phyloP scores from a whole-genome alignment of 1,140 invertebrate species.

The Caerostris darwini region DNA sequence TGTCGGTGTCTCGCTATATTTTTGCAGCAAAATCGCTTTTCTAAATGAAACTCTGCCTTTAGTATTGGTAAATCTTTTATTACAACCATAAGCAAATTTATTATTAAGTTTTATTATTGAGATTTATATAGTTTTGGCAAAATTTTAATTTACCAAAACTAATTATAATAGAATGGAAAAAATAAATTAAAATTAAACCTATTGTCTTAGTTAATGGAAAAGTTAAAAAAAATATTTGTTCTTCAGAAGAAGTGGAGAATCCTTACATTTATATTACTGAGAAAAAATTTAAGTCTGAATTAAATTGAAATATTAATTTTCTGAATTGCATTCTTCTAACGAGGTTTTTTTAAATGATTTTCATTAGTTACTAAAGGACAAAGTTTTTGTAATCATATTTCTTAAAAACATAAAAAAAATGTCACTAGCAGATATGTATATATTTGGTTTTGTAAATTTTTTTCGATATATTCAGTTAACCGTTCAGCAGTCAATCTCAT shows the following conservation, averaged over 20 bases:
- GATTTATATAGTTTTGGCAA: not conserved
- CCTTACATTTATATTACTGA: too few species aligned
- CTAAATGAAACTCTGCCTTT: not conserved
- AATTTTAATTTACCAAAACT: not conserved
- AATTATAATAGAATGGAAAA: not conserved
- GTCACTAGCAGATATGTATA: not conserved
- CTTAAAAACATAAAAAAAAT: too few species aligned
- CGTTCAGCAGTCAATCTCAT: not conserved
- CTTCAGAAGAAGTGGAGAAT: too few species aligned
- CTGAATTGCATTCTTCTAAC: too few species aligned
- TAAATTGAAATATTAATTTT: too few species aligned
- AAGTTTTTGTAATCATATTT: too few species aligned
- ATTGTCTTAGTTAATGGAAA: too few species aligned
- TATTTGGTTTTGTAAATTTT: not conserved
- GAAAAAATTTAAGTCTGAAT: too few species aligned
- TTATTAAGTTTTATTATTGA: not conserved
- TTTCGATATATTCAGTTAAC: not conserved
- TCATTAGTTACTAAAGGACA: too few species aligned
- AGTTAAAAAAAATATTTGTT: too few species aligned
- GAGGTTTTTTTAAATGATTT: too few species aligned
- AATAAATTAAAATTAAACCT: too few species aligned
- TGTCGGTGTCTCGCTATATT: not conserved
- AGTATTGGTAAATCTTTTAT: not conserved
- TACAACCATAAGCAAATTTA: not conserved
- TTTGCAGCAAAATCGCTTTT: not conserved